Percentiles rank a stretch among this genome's conserved stretches.
These are phyloP conservation scores for Drosophila littoralis DNA, from an alignment of 1,140 invertebrate species.

Conservation along the genomic window DNA sequence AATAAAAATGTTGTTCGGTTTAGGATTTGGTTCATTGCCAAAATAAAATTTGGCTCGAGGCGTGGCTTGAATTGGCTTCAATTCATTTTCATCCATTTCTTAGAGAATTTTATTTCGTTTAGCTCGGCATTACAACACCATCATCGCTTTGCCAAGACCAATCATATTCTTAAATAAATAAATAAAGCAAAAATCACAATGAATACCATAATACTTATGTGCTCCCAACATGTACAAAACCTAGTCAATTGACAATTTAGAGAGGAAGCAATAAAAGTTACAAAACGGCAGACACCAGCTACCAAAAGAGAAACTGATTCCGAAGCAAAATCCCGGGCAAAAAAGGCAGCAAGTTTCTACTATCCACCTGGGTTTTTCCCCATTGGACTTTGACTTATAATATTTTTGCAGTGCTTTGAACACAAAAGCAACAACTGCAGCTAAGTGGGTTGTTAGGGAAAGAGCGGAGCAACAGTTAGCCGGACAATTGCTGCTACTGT, in stretches of 20 bases:
- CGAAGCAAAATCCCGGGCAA: constrained; percentile 9
- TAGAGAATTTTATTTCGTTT: no score
- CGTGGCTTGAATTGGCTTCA: no score
- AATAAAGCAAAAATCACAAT: no score
- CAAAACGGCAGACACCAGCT: constrained; percentile 33
- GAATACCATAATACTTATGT: no score
- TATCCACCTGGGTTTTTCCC: constrained; percentile 7
- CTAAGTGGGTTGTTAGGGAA: constrained; percentile 41
- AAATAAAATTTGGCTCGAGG: no score
- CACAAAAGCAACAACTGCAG: constrained; percentile 26
- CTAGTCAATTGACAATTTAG: constrained; percentile 69
- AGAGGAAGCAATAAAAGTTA: constrained; percentile 63
- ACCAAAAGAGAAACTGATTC: constrained; percentile 12
- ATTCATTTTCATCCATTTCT: no score
- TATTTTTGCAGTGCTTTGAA: constrained; percentile 62
- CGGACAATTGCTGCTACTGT: constrained; percentile 32
- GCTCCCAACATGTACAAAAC: constrained; percentile 52
- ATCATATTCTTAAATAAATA: no score
- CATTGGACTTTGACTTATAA: constrained; percentile 66
- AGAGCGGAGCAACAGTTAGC: neutral
- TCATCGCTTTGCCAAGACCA: no score
- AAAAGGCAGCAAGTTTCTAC: constrained; percentile 5
- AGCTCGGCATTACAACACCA: no score
- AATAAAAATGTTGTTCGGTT: no score
- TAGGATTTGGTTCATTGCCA: no score